Evolutionary conservation across 2,797 vertebrate species (phyloP), one percentile per base, ranked within the genome.

Genomic region (Ctenochaetus hawaiiensis): DNA sequence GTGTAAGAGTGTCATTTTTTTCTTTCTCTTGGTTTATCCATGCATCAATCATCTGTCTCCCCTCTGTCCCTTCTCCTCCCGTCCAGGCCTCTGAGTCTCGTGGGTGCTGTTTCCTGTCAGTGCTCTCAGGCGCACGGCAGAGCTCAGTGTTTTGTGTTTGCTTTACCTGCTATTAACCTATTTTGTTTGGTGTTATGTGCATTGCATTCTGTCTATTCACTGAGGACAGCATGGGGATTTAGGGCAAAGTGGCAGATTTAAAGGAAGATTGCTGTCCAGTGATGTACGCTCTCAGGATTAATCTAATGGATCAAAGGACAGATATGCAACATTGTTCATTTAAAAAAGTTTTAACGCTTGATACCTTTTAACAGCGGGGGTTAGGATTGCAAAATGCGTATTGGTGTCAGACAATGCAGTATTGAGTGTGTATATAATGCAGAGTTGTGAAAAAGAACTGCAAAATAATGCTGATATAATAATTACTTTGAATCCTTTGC

Each of bases 81-180:
- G 23, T 73, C 54, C 68, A 26, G 37, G 51, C 75, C 57, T 39
- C 20, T 4, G 14, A 52, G 45, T 70, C 41, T 71, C 52, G 49
- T 66, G 56, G 60, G 20, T 75, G 74, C 58, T 56, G 62, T 75
- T 76, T 44, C 26, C 41, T 56, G 62, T 59, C 69, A 48, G 59
- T 26, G 59, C 72, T 69, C 20, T 12, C 18, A 78, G 74, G 66
- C 66, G 39, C 39, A 16, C 57, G 59, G 70, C 41, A 52, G 45
- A 61, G 68, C 78, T 80, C 26, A 0, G 53, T 59, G 43, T 58
- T 67, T 53, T 67, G 22, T 67, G 62, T 60, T 52, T 45, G 52
- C 80, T 70, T 77, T 68, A 82, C 65, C 78, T 82, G 69, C 72
- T 43, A 69, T 68, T 79, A 66, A 57, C 58, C 49, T 70, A 9